A percentile compares a stretch with the other conserved stretches of the same genome.
phyloP scores from a whole-genome alignment of 1,140 invertebrate genomes.

The Drosophila funebris region DNA sequence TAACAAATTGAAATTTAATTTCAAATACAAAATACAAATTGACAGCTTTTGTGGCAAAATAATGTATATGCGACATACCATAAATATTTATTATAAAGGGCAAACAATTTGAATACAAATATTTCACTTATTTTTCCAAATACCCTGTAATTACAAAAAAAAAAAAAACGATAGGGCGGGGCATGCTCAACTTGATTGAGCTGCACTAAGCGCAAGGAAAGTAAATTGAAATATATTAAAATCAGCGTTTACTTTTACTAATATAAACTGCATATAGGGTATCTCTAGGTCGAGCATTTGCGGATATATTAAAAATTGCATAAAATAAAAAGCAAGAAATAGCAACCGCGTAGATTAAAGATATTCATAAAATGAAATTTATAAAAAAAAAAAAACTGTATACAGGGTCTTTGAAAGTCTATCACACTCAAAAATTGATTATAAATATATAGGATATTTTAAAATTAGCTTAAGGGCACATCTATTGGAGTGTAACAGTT shows the following conservation, averaged over 20 bases:
- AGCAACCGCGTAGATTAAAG: no score
- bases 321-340: neutral
- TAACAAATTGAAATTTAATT: conserved; percentile 72
- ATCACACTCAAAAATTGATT: no score
- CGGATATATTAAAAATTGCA: neutral
- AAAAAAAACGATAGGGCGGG: neutral
- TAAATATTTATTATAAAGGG: conserved; percentile 37
- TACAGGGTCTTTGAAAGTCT: no score
- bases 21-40: conserved; percentile 74
- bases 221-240: no score
- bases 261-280: neutral
- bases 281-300: neutral
- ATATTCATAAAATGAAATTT: no score
- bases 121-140: neutral
- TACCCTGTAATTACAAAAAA: neutral
- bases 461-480: no score
- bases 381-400: no score
- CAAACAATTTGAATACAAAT: conserved; percentile 2
- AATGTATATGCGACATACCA: conserved; percentile 14
- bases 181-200: neutral
- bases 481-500: no score
- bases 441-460: no score
- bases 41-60: conserved; percentile 57
- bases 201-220: no score
- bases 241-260: neutral